Conservation (phyloP, 2,113 vertebrate genomes). For the Petromus typicus region DNA sequence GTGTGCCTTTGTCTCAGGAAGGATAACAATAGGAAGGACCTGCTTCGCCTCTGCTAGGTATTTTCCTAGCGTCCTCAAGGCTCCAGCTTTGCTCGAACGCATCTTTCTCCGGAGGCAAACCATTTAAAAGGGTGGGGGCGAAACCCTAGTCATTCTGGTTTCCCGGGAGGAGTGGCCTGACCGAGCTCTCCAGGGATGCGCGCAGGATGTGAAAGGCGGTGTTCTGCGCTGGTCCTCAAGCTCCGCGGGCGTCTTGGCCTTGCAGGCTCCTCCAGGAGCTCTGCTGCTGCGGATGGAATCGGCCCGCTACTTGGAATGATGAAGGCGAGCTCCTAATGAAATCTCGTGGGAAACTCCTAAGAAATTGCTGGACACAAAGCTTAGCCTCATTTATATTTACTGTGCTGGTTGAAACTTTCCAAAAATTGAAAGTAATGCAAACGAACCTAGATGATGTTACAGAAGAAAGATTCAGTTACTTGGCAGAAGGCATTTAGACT, state of each 20-base stretch:
- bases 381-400: neutral
- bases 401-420: neutral
- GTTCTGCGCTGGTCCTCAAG: neutral
- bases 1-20: neutral
- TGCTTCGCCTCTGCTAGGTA: neutral
- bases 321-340: neutral
- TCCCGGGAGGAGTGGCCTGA: neutral
- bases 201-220: neutral
- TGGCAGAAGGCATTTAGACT: neutral
- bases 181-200: neutral
- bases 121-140: neutral
- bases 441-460: neutral
- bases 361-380: slow-evolving; percentile 25
- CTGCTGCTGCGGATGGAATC: neutral
- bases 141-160: neutral
- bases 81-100: neutral
- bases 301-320: neutral
- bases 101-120: neutral
- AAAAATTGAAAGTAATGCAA: slow-evolving; percentile 1
- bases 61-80: neutral
- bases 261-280: neutral
- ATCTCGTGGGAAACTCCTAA: slow-evolving; percentile 8
- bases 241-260: neutral
- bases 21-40: neutral
- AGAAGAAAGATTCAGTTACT: neutral